A percentile compares a stretch with the other conserved stretches of the same genome.
These are phyloP conservation scores for Spea hammondii DNA, from an alignment of 2,797 vertebrate species.

Conservation along the genomic window DNA sequence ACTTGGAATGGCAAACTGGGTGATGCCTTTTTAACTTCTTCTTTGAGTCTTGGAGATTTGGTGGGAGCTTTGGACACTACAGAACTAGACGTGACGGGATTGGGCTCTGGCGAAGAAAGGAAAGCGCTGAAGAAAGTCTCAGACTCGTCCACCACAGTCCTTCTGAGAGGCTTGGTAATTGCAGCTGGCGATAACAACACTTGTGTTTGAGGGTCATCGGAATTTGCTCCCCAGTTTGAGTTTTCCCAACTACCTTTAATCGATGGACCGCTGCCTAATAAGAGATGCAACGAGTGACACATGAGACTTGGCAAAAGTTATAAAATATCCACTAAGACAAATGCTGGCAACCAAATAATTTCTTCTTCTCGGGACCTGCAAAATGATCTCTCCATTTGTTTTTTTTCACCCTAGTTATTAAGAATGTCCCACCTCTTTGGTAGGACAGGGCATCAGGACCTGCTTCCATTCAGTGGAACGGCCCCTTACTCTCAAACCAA, in stretches of 20 bases:
- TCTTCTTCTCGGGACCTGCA: too few species aligned
- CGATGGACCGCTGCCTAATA: constrained; percentile 73
- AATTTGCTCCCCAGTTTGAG: constrained; percentile 84
- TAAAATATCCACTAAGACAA: neutral
- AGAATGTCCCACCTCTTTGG: too few species aligned
- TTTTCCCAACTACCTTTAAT: constrained; percentile 89
- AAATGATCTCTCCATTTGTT: too few species aligned
- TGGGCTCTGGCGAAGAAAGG: constrained; percentile 76
- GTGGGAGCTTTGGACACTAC: constrained; percentile 90
- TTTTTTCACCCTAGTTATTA: too few species aligned
- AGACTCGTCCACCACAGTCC: constrained; percentile 90
- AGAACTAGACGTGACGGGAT: constrained; percentile 70
- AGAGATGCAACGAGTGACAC: neutral
- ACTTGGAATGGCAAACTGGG: constrained; percentile 58
- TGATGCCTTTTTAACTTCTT: constrained; percentile 67
- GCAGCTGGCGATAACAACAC: constrained; percentile 79
- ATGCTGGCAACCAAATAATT: neutral
- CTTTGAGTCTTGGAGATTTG: constrained; percentile 81
- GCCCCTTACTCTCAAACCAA: too few species aligned
- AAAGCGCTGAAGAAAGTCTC: constrained; percentile 98
- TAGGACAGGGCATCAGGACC: too few species aligned
- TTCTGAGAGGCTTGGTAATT: constrained; percentile 92
- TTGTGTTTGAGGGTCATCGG: constrained; percentile 67
- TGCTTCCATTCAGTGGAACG: too few species aligned
- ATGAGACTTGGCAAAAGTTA: neutral